Conservation (phyloP, 2,113 vertebrate species). For the Mixornis gularis region DNA sequence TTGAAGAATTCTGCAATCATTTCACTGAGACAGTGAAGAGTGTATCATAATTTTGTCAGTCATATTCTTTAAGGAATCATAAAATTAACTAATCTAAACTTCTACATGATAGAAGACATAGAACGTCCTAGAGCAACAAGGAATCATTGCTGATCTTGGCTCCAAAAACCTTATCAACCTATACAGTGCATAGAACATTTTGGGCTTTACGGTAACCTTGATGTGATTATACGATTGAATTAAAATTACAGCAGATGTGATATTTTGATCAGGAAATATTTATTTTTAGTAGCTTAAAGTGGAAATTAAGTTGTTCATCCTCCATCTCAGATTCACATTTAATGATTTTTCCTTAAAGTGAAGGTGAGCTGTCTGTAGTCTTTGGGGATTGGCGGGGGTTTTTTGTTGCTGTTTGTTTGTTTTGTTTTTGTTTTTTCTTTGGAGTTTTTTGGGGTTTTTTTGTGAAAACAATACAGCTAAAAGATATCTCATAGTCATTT, state of each 20-base stretch:
- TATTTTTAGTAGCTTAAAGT: not conserved
- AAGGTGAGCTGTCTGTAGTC: not conserved
- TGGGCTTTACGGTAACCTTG: not conserved
- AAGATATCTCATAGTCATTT: not conserved
- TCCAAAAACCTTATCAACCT: not conserved
- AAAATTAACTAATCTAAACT: not conserved
- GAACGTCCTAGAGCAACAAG: not conserved
- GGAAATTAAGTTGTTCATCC: not conserved
- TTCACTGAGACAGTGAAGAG: not conserved
- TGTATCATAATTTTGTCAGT: not conserved
- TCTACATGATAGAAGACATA: not conserved
- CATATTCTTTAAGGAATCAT: not conserved
- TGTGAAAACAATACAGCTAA: not conserved
- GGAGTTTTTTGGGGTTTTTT: not conserved
- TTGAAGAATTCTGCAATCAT: not conserved
- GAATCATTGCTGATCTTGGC: not conserved
- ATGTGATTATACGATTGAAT: not conserved
- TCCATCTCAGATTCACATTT: not conserved
- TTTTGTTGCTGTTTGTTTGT: not conserved
- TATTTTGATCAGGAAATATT: not conserved
- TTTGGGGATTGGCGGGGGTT: no score
- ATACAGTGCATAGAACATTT: not conserved
- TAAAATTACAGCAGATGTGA: not conserved
- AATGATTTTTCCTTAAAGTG: not conserved
- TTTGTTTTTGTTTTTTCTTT: no score